A percentile compares a stretch with the other conserved stretches of the same genome.
Evolutionary conservation across 92 coral and sea anemone species (phyloP).

Genomic region (Palythoa grandis): DNA sequence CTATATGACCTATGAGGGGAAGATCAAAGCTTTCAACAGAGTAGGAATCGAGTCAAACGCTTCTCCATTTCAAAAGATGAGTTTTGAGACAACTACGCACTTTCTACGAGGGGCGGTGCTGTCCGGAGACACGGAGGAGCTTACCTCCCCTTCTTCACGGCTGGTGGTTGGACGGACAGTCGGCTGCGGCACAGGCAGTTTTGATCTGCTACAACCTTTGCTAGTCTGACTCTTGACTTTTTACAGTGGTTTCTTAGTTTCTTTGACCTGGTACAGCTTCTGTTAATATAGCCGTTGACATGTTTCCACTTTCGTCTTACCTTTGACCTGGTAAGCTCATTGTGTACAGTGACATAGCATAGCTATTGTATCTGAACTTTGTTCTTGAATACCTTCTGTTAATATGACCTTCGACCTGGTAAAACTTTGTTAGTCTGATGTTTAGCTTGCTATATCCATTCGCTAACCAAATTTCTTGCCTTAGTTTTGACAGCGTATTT

Average conservation of each 20-base stretch:
- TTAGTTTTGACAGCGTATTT: too few relatives aligned
- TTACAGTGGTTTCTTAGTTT: background rate
- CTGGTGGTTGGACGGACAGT: conserved; percentile 95
- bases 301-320: too few relatives aligned
- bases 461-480: too few relatives aligned
- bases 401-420: background rate
- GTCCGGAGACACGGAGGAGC: conserved; percentile 87
- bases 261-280: background rate
- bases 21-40: conserved; percentile 93
- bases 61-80: conserved; percentile 99
- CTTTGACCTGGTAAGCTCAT: too few relatives aligned
- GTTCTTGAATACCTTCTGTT: background rate
- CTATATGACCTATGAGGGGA: conserved; percentile 99
- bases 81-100: conserved; percentile 97
- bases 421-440: too few relatives aligned
- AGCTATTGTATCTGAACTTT: too few relatives aligned
- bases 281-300: too few relatives aligned
- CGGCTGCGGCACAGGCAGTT: conserved; percentile 92
- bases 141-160: conserved; percentile 90
- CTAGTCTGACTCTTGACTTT: background rate
- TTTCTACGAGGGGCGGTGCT: conserved; percentile 92
- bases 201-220: conserved; percentile 86
- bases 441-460: too few relatives aligned
- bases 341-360: too few relatives aligned
- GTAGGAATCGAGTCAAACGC: conserved; percentile 94